Evolutionary conservation across 2,797 vertebrate species (phyloP).

Genomic region (Streptopelia turtur): DNA sequence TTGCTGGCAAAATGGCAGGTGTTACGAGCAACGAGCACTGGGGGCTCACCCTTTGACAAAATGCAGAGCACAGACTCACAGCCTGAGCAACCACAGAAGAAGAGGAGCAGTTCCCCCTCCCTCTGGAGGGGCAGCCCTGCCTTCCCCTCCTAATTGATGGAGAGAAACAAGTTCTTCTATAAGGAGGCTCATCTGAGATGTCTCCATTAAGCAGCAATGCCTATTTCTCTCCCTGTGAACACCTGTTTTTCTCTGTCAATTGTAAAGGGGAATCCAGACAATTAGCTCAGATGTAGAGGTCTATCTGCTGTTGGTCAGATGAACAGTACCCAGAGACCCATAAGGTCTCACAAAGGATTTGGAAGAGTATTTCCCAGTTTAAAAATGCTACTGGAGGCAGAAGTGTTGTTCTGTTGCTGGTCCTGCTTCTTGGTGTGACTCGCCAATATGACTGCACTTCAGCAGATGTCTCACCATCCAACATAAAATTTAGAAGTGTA

Average conservation of each 20-base stretch:
- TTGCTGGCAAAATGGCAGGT: background rate
- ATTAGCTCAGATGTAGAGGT: background rate
- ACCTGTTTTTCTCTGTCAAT: background rate
- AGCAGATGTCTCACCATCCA: background rate
- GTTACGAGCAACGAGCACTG: background rate
- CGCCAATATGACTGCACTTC: background rate
- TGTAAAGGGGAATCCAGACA: background rate
- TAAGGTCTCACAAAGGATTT: background rate
- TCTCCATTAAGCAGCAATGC: background rate
- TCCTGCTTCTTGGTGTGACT: background rate
- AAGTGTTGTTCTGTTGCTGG: background rate
- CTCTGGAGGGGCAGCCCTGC: background rate
- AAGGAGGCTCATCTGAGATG: background rate
- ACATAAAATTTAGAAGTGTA: background rate
- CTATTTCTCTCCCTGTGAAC: background rate
- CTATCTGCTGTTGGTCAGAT: background rate
- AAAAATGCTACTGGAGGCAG: background rate
- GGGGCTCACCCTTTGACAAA: background rate
- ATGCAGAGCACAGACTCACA: background rate
- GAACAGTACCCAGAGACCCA: background rate
- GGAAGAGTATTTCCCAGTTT: background rate
- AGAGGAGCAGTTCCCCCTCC: accelerated
- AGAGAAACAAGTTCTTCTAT: background rate
- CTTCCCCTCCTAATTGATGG: background rate
- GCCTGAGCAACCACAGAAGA: background rate